phyloP scores from a whole-genome alignment of 1,140 invertebrate species.

The Choristoneura fumiferana region DNA sequence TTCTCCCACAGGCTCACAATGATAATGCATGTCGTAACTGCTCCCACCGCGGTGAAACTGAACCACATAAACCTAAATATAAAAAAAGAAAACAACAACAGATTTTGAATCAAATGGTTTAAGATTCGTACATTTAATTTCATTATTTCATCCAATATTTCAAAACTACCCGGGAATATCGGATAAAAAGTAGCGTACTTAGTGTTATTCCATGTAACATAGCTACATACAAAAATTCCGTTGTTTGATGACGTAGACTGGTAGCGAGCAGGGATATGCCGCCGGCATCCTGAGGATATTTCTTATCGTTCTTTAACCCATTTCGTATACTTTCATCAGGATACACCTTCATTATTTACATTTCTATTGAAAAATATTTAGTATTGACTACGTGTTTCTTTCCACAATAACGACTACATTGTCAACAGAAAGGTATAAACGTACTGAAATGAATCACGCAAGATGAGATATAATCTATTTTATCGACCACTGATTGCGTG shows the following conservation, averaged over 20 bases:
- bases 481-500: slow-evolving; percentile 48
- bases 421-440: background rate
- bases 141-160: too few relatives aligned
- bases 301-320: slow-evolving; percentile 23
- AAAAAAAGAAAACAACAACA: slow-evolving; percentile 3
- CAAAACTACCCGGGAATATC: too few relatives aligned
- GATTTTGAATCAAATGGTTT: too few relatives aligned
- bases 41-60: slow-evolving; percentile 81
- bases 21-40: slow-evolving; percentile 83
- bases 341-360: slow-evolving; percentile 48
- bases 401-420: background rate
- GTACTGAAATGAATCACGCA: slow-evolving; percentile 23
- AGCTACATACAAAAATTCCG: slow-evolving; percentile 84
- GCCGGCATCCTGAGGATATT: slow-evolving; percentile 37
- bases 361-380: background rate
- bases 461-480: slow-evolving; percentile 41
- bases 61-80: slow-evolving; percentile 86
- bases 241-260: slow-evolving; percentile 82
- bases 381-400: background rate
- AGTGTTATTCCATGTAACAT: slow-evolving; percentile 85
- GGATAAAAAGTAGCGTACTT: slow-evolving; percentile 85
- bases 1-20: slow-evolving; percentile 87
- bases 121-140: too few relatives aligned
- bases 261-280: slow-evolving; percentile 72
- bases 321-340: slow-evolving; percentile 30